Percentiles rank a stretch among this genome's conserved stretches.
phyloP scores from a whole-genome alignment of 1,140 invertebrate species.

The Nasonia longicornis region DNA sequence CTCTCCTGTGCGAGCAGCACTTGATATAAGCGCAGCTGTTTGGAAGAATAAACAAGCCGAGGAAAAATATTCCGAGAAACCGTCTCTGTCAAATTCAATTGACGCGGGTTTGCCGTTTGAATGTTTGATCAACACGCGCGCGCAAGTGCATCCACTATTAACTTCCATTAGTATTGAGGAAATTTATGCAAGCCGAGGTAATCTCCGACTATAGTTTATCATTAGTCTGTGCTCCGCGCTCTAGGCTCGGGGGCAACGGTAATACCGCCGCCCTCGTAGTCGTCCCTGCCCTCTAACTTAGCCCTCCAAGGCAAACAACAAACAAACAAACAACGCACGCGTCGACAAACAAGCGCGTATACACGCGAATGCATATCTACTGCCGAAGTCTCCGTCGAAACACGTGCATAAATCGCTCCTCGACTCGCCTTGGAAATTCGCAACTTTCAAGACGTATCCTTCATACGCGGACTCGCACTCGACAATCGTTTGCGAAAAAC shows the following conservation, averaged over 20 bases:
- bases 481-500: neutral
- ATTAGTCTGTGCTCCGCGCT: neutral
- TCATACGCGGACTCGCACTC: neutral
- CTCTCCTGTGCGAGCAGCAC: neutral
- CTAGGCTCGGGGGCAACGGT: neutral
- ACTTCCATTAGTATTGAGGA: neutral
- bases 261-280: neutral
- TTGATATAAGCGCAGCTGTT: neutral
- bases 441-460: constrained; percentile 41
- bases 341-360: neutral
- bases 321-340: constrained; percentile 15
- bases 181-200: constrained; percentile 8
- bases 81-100: neutral
- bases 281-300: neutral
- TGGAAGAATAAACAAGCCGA: neutral
- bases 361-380: too few relatives aligned
- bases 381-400: neutral
- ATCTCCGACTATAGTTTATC: constrained; percentile 35
- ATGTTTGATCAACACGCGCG: neutral
- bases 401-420: constrained; percentile 35
- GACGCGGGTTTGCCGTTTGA: neutral
- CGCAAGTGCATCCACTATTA: neutral
- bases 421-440: constrained; percentile 34
- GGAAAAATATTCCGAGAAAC: neutral
- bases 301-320: constrained; percentile 20